Evolutionary conservation across 2,797 vertebrate species (phyloP), one percentile per base, ranked within the genome.

Genomic region (Pelochelys cantorii): DNA sequence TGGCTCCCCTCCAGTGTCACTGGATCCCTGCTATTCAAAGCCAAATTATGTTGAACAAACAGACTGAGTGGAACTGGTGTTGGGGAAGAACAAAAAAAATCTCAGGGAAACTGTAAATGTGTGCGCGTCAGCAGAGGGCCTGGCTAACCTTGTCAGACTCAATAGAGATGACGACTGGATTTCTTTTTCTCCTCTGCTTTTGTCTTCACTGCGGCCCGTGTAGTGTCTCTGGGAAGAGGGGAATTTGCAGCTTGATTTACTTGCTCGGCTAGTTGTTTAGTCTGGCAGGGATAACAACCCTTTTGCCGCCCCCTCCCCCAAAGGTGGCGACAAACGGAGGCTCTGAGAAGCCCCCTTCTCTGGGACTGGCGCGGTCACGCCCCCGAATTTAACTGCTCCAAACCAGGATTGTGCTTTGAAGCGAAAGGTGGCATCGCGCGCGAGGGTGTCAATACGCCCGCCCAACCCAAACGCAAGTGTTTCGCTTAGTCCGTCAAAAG

Each of bases 41-140:
- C 89, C 86, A 95, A 91, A 91, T 79, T 53, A 55, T 84, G 87
- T 80, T 89, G 92, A 95, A 56, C 84, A 87, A 93, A 93, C 92
- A 95, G 88, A 81, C 74, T 54, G 31, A 92, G 55, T 77, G 86
- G 94, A 88, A 74, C 54, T 22, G 90, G 31, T 23, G 34, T 54
- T 84, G 82, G 31, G 74, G 85, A 93, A 91, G 79, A 83, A n/a
- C 92, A 59, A 79, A 52, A 86, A 9, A 60, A 2, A 54, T 25
- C 57, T 18, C 27, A 78, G 34, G n/a, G 71, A 68, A 71, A 37
- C 10, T 37, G 56, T 79, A 65, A 81, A 62, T 4, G 68, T 57
- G 42, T 74, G 65, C 27, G 31, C 9, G 22, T 77, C 48, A 14
- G 54, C 55, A 86, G 89, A 74, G 81, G 60, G 77, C 55, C 81